Percentiles rank a stretch among this genome's conserved stretches.
Evolutionary conservation across 2,113 vertebrate species (phyloP).

Genomic region (Cacatua alba): DNA sequence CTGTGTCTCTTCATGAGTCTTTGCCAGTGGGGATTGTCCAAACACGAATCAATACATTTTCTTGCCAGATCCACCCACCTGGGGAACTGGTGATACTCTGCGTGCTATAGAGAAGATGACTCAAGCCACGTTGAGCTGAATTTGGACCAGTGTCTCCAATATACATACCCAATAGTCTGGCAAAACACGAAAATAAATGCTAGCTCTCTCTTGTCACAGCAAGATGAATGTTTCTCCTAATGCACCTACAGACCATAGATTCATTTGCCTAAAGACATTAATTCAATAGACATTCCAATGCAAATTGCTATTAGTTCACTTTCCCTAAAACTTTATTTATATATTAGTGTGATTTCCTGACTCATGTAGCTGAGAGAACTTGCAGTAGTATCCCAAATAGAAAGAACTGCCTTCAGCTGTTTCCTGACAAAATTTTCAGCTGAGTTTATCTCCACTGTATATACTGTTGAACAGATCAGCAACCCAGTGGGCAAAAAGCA

Average conservation of each 20-base stretch:
- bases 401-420: not conserved
- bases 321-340: not conserved
- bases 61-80: not conserved
- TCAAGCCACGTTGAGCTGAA: not conserved
- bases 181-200: not conserved
- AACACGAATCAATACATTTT: not conserved
- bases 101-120: not conserved
- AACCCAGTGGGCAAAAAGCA: not conserved
- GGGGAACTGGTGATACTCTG: not conserved
- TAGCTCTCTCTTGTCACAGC: not conserved
- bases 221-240: not conserved
- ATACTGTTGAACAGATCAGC: not conserved
- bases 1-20: not conserved
- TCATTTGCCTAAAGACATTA: not conserved
- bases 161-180: not conserved
- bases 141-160: not conserved
- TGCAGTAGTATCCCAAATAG: not conserved
- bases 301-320: not conserved
- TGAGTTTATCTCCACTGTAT: not conserved
- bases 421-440: not conserved
- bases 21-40: not conserved
- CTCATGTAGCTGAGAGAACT: not conserved
- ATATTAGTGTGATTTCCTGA: not conserved
- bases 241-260: not conserved
- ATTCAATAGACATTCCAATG: not conserved